Percentiles rank a stretch among this genome's conserved stretches.
Evolutionary conservation across 2,797 vertebrate genomes (phyloP).

Genomic region (Miichthys miiuy): DNA sequence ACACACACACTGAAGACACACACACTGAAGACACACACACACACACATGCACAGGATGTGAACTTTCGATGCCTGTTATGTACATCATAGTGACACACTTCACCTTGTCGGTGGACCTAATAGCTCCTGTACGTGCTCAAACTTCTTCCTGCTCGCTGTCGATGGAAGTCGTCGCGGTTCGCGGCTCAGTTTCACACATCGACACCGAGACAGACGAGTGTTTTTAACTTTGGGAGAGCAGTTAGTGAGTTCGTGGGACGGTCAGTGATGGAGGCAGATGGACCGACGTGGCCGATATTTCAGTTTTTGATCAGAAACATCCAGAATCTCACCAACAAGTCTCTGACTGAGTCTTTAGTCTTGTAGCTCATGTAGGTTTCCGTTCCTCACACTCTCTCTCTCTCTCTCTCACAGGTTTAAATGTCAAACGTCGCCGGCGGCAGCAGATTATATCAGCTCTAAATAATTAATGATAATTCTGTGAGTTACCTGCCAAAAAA

Average conservation of each 20-base stretch:
- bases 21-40: constrained; percentile 1
- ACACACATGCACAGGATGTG: constrained; percentile 1
- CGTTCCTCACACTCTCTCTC: background rate
- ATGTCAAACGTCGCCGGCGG: background rate
- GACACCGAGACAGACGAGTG: background rate
- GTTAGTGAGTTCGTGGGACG: background rate
- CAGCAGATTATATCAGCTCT: background rate
- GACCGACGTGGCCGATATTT: background rate
- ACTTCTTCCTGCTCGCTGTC: background rate
- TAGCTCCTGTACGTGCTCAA: background rate
- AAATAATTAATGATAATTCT: background rate
- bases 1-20: constrained; percentile 8
- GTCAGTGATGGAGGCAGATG: background rate
- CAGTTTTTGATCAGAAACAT: background rate
- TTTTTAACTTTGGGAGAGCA: background rate
- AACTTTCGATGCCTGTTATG: background rate
- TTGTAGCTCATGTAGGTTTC: background rate
- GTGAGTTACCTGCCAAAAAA: background rate
- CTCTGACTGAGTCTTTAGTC: background rate
- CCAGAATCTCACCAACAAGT: background rate
- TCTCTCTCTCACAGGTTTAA: background rate
- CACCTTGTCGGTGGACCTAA: background rate
- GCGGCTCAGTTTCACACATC: background rate
- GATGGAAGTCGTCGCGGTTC: background rate
- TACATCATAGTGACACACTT: background rate